phyloP scores from a whole-genome alignment of 37 sponge, comb jelly and placozoan genomes.

The Halichondria panicea region DNA sequence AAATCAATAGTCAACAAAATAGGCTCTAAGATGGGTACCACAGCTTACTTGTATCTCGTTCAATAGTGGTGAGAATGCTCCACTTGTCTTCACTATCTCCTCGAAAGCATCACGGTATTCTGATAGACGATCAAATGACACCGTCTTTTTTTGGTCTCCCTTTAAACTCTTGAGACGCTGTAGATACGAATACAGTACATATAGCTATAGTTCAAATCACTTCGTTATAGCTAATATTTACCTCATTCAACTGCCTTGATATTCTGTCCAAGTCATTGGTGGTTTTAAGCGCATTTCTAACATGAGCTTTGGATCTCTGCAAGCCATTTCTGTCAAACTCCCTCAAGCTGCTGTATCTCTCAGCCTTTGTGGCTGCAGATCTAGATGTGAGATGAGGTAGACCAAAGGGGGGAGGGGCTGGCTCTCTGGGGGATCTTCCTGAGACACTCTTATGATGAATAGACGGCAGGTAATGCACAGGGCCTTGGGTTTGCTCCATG shows the following conservation, averaged over 20 bases:
- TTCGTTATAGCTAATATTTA: neutral
- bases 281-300: slow-evolving; percentile 30
- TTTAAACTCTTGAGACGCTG: neutral
- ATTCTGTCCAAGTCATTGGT: slow-evolving; percentile 22
- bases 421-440: neutral
- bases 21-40: neutral
- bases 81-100: slow-evolving; percentile 10
- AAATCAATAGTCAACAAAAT: too few relatives aligned
- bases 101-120: slow-evolving; percentile 29
- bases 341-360: slow-evolving; percentile 9
- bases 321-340: slow-evolving; percentile 16
- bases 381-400: neutral
- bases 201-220: neutral
- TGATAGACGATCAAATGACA: slow-evolving; percentile 36
- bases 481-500: too few relatives aligned
- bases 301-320: slow-evolving; percentile 18
- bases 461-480: too few relatives aligned
- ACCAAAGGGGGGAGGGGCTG: neutral
- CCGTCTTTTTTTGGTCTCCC: neutral
- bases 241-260: slow-evolving; percentile 8
- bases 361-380: slow-evolving; percentile 28
- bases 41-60: slow-evolving; percentile 32
- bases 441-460: too few relatives aligned
- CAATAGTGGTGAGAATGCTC: slow-evolving; percentile 10
- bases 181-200: neutral